Percentiles rank a stretch among this genome's conserved stretches.
Evolutionary conservation across 2,797 vertebrate species (phyloP).

Genomic region (Sebastolobus alascanus): DNA sequence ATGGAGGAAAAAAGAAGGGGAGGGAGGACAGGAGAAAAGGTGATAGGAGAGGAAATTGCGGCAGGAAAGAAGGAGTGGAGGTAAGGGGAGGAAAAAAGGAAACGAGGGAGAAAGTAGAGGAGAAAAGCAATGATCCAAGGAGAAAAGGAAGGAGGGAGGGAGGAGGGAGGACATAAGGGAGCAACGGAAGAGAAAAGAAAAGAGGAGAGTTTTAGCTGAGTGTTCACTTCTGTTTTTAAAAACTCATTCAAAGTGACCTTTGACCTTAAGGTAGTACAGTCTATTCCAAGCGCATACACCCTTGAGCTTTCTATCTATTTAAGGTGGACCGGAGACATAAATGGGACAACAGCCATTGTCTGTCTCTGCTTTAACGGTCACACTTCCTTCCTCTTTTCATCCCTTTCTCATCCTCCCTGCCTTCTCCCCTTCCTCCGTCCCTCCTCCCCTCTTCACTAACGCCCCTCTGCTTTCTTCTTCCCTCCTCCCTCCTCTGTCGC

Average conservation of each 20-base stretch:
- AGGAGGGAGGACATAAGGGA: background rate
- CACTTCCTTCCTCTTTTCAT: background rate
- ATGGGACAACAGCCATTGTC: background rate
- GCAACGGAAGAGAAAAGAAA: background rate
- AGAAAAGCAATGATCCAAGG: background rate
- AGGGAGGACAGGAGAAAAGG: no score
- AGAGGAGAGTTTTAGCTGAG: background rate
- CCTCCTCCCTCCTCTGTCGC: background rate
- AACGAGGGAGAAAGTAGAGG: background rate
- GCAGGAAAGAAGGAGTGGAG: no score
- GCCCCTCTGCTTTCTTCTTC: background rate
- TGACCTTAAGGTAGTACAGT: constrained; percentile 20
- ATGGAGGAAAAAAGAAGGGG: no score
- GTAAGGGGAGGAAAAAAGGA: background rate
- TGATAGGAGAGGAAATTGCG: background rate
- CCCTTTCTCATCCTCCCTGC: background rate
- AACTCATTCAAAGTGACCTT: constrained; percentile 5
- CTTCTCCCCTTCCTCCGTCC: background rate
- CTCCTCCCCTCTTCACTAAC: background rate
- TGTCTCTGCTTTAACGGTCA: background rate
- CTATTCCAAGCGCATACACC: background rate
- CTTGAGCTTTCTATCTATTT: background rate
- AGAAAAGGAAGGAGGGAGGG: background rate
- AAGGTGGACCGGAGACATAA: constrained; percentile 32
- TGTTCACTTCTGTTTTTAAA: background rate